Percentiles rank a stretch among this genome's conserved stretches.
phyloP scores from a whole-genome alignment of 2,888 invertebrate genomes.

The Lasioglossum morio region DNA sequence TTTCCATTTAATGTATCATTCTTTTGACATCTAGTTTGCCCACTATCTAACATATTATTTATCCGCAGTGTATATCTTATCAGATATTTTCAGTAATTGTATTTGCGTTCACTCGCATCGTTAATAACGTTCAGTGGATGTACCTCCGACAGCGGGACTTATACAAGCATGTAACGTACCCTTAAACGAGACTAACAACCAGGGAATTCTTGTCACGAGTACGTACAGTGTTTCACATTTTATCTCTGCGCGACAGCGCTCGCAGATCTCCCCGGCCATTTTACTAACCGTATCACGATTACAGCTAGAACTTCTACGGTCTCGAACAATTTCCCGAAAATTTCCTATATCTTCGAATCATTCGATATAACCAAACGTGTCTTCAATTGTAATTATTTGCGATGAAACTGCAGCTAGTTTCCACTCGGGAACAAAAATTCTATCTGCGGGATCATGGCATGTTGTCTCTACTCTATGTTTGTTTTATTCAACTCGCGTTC shows the following conservation, averaged over 20 bases:
- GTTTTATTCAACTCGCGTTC: neutral
- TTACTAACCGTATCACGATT: neutral
- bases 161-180: constrained; percentile 12
- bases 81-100: neutral
- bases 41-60: too few relatives aligned
- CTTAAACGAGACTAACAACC: constrained; percentile 40
- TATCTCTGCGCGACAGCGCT: constrained; percentile 38
- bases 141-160: constrained; percentile 2
- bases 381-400: neutral
- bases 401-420: neutral
- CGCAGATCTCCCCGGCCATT: constrained; percentile 28
- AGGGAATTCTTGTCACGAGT: constrained; percentile 53
- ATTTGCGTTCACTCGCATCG: neutral
- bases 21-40: too few relatives aligned
- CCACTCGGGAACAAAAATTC: too few relatives aligned
- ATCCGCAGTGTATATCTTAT: too few relatives aligned
- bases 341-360: too few relatives aligned
- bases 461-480: neutral
- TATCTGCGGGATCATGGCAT: neutral
- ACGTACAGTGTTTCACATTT: constrained; percentile 46
- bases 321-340: neutral
- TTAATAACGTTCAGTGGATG: constrained; percentile 15
- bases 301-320: neutral
- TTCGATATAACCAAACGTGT: too few relatives aligned
- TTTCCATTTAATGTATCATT: too few relatives aligned